phyloP scores from a whole-genome alignment of 2,113 vertebrate species.

The Bungarus multicinctus region DNA sequence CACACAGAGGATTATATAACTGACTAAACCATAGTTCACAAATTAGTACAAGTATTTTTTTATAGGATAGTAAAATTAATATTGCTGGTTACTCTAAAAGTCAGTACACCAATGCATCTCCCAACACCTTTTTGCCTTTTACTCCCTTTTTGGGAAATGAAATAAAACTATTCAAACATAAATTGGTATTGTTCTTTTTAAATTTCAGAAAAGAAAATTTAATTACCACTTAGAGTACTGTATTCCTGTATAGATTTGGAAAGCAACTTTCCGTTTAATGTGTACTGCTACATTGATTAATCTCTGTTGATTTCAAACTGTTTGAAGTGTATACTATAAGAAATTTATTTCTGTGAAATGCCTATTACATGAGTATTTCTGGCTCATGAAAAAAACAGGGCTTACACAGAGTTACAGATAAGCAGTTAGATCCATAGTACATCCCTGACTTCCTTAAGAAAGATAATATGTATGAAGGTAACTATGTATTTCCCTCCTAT shows the following conservation, averaged over 20 bases:
- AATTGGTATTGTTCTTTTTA: conserved; percentile 44
- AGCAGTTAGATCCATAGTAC: not conserved
- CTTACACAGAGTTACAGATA: not conserved
- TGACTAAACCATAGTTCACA: conserved; percentile 41
- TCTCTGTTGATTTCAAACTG: not conserved
- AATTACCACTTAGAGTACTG: accelerated
- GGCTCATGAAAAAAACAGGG: not conserved
- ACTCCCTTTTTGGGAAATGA: conserved; percentile 48
- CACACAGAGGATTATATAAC: conserved; percentile 43
- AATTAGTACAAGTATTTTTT: conserved; percentile 66
- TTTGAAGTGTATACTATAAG: not conserved
- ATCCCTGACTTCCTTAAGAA: not conserved
- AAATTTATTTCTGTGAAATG: not conserved
- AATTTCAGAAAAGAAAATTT: conserved; percentile 31
- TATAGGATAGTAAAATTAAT: conserved; percentile 69
- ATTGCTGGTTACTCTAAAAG: conserved; percentile 57
- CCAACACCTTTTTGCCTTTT: conserved; percentile 65
- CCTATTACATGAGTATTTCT: not conserved
- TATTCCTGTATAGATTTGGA: not conserved
- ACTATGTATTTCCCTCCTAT: not conserved
- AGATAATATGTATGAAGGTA: not conserved
- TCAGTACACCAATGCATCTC: conserved; percentile 58
- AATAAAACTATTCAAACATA: conserved; percentile 53
- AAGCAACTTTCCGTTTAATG: conserved; percentile 47
- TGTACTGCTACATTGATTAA: not conserved